Evolutionary conservation across 2,888 invertebrate species (phyloP).

Genomic region (Malachius bipustulatus): DNA sequence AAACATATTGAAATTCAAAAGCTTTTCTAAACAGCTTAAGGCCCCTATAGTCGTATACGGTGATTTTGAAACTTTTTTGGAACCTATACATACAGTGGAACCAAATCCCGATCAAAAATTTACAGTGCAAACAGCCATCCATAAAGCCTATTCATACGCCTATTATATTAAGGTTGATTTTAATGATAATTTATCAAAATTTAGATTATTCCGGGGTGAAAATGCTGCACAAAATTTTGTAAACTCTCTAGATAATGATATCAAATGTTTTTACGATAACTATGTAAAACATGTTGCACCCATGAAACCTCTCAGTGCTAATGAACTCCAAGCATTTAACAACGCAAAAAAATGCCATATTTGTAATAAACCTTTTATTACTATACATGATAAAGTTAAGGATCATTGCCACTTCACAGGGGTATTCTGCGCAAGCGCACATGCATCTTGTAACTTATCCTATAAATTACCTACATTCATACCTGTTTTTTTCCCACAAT

Average conservation of each 20-base stretch:
- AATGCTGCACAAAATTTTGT: neutral
- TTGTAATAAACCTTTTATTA: neutral
- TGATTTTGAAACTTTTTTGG: neutral
- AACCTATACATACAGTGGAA: neutral
- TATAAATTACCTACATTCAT: neutral
- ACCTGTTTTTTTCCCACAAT: neutral
- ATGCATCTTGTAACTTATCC: neutral
- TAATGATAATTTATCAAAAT: neutral
- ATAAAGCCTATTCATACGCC: neutral
- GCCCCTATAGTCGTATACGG: neutral
- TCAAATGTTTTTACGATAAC: neutral
- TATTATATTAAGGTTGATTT: neutral
- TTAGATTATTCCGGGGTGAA: neutral
- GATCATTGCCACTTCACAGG: constrained; percentile 2
- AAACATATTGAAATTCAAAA: neutral
- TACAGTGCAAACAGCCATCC: neutral
- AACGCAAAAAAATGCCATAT: neutral
- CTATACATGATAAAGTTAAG: neutral
- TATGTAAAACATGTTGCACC: neutral
- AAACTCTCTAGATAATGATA: neutral
- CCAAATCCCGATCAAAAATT: neutral
- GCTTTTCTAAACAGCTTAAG: neutral
- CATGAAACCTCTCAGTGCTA: neutral
- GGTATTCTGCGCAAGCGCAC: neutral
- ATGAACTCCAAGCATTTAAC: neutral